Base-by-base conservation (phyloP, 2,888 invertebrate species). In the Cerastis leucographa region DNA sequence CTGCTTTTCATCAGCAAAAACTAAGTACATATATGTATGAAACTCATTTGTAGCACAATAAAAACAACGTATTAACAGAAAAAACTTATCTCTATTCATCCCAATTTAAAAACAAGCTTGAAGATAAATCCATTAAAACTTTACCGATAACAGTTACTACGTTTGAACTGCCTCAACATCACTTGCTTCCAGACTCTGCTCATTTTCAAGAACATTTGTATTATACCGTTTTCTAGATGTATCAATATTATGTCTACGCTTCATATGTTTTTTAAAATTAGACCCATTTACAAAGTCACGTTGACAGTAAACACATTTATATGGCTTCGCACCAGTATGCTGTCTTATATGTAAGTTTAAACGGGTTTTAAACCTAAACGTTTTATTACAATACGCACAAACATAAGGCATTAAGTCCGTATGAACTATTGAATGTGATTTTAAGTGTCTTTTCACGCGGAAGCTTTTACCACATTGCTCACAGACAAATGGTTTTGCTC, bases 201-300 rank as follows among this genome's bases (percentile, higher is more conserved):
- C 88, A 35, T 89, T 89, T 14, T 77, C 83, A 0, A 89, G 87
- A 25, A 91, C 70, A 86, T 91, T 91, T 0, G 64, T 49, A 81
- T 90, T 90, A 78, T 90, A 94, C 75, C 91, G 93, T 40, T 93
- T 93, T 46, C 89, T 92, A 0, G 95, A 95, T 0, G 95, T 96
- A 80, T 97, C 96, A 78, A 96, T 93, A 78, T 95, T 94, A 71
- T 96, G 96, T 54, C 96, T 91, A 2, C 96, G 85, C 68, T 93
- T 95, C 96, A 96, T 96, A 91, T 96, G 96, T 72, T 96, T 96
- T 56, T 97, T 96, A 84, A 90, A 95, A 88, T 96, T 96, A 0
- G 96, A 96, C 0, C 96, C 96, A n/a, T 96, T 96, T 0, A 96
- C 96, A 29, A 96, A 97, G 80, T 96, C 95, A 25, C 96, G 80